Evolutionary conservation across 2,797 vertebrate genomes (phyloP).

Genomic region (Ispidina lecontei): DNA sequence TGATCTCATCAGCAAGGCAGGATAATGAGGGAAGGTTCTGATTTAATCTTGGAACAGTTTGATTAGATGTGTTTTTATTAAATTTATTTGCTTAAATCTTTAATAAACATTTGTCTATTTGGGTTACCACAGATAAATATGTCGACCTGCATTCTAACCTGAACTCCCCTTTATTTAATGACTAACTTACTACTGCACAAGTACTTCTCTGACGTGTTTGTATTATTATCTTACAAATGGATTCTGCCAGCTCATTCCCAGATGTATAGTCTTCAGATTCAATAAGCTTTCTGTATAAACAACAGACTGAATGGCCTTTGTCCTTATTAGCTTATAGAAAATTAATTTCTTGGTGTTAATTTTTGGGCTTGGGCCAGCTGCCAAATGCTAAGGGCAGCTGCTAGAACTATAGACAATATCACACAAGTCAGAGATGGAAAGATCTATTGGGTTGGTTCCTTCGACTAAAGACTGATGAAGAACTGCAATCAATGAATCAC

Average conservation of each 20-base stretch:
- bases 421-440: not conserved
- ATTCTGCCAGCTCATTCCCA: constrained; percentile 3
- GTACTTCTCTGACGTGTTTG: not conserved
- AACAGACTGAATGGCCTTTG: constrained; percentile 32
- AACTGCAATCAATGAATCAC: constrained; percentile 39
- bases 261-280: constrained; percentile 28
- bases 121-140: not conserved
- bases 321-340: constrained; percentile 27
- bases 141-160: not conserved
- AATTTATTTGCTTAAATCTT: not conserved
- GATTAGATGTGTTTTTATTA: not conserved
- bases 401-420: not conserved
- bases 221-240: constrained; percentile 13
- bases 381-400: not conserved
- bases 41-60: not conserved
- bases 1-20: not conserved
- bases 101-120: not conserved
- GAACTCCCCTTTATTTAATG: not conserved
- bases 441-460: constrained; percentile 43
- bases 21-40: not conserved
- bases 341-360: constrained; percentile 42
- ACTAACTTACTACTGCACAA: not conserved
- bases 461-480: not conserved
- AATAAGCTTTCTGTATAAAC: constrained; percentile 33
- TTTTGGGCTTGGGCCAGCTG: constrained; percentile 12